Conservation (phyloP, 1,140 invertebrate genomes). For the Heterodera schachtii region DNA sequence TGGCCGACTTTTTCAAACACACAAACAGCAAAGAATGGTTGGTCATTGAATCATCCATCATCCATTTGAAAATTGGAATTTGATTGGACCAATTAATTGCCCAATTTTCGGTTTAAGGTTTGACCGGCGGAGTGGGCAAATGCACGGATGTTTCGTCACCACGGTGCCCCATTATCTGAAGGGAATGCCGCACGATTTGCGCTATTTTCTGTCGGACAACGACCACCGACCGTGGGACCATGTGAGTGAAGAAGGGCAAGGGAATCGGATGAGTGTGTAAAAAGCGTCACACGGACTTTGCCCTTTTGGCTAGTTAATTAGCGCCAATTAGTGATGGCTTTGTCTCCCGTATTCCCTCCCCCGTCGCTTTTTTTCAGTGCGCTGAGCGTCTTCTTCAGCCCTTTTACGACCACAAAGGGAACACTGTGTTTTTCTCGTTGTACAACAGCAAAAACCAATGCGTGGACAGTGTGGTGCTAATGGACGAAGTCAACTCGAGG, state of each 20-base stretch:
- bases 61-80: conserved; percentile 20
- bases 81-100: background rate
- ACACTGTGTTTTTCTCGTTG: conserved; percentile 33
- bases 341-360: too few species aligned
- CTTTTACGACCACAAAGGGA: conserved; percentile 35
- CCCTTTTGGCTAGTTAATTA: too few species aligned
- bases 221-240: background rate
- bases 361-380: conserved; percentile 24
- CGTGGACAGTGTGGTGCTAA: conserved; percentile 27
- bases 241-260: background rate
- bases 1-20: conserved; percentile 12
- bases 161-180: conserved; percentile 24
- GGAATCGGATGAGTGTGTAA: too few species aligned
- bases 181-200: conserved; percentile 28
- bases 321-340: too few species aligned
- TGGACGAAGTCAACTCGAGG: conserved; percentile 19
- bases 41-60: too few species aligned
- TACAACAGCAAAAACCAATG: conserved; percentile 21
- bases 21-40: background rate
- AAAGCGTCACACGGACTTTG: too few species aligned
- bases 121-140: background rate
- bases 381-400: conserved; percentile 34
- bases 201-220: background rate
- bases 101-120: conserved; percentile 29
- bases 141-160: conserved; percentile 33